Conservation (phyloP, 2,113 vertebrate genomes). For the Hepsetus odoe region DNA sequence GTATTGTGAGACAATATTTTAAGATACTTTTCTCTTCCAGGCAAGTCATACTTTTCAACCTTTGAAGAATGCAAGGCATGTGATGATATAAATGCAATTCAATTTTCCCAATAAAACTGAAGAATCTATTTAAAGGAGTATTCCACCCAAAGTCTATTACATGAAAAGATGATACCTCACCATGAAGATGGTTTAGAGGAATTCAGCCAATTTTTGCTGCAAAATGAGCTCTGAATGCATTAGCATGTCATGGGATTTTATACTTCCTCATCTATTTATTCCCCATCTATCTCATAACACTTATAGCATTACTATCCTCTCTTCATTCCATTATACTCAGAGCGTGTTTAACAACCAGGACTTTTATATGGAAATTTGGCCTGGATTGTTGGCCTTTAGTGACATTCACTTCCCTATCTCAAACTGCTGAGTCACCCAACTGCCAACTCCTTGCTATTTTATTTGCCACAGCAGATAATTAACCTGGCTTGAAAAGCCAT, state of each 20-base stretch:
- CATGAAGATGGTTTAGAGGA: conserved; percentile 16
- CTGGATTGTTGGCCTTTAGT: conserved; percentile 14
- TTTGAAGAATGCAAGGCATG: not conserved
- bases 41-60: not conserved
- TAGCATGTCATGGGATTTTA: not conserved
- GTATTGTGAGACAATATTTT: not conserved
- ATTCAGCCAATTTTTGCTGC: conserved; percentile 10
- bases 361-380: conserved; percentile 22
- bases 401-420: conserved; percentile 12
- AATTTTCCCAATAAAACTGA: not conserved
- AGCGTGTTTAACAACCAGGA: conserved; percentile 2
- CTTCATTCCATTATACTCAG: conserved; percentile 21
- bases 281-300: not conserved
- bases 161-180: conserved; percentile 13
- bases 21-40: not conserved
- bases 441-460: conserved; percentile 16
- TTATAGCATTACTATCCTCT: conserved; percentile 15
- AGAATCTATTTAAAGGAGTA: conserved; percentile 1
- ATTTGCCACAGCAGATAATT: conserved; percentile 6
- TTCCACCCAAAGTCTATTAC: conserved; percentile 22
- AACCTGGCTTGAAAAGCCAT: not conserved
- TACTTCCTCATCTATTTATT: not conserved
- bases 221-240: conserved; percentile 27
- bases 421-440: not conserved
- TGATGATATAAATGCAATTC: conserved; percentile 21